These are phyloP conservation scores for Sparidentex hasta DNA, from an alignment of 2,797 vertebrate genomes.

Conservation along the genomic window DNA sequence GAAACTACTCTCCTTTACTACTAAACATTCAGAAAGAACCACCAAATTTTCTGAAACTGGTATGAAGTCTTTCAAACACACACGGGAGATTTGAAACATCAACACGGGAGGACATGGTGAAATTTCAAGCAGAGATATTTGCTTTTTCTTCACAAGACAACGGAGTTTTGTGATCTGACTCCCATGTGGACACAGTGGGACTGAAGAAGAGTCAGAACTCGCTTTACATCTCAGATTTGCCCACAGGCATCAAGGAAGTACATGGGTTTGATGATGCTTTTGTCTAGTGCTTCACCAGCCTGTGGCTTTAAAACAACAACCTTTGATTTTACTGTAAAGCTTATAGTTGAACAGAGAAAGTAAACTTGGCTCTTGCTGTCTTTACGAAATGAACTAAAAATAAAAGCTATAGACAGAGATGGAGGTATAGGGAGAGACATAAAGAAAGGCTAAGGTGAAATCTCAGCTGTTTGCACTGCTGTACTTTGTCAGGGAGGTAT, in stretches of 20 bases:
- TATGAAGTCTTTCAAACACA: slow-evolving; percentile 13
- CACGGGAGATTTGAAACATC: slow-evolving; percentile 22
- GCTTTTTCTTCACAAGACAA: slow-evolving; percentile 24
- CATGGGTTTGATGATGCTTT: slow-evolving; percentile 8
- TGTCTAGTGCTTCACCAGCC: background rate
- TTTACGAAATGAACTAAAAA: background rate
- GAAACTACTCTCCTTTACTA: slow-evolving; percentile 16
- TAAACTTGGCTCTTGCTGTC: background rate
- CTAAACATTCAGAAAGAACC: slow-evolving; percentile 27
- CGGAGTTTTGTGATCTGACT: slow-evolving; percentile 15
- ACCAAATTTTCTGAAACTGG: background rate
- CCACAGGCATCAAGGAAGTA: slow-evolving; percentile 13
- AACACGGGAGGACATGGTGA: slow-evolving; percentile 9
- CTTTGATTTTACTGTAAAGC: background rate
- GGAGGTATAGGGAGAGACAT: background rate
- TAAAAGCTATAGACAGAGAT: background rate
- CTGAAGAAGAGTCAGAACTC: background rate
- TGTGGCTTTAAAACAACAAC: background rate
- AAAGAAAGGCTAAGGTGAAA: background rate
- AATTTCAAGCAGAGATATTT: slow-evolving; percentile 10
- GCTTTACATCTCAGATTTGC: slow-evolving; percentile 7
- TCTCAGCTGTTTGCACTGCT: background rate
- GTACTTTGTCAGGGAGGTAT: background rate
- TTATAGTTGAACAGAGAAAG: background rate
- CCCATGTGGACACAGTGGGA: slow-evolving; percentile 10